phyloP scores from a whole-genome alignment of 2,888 invertebrate species.

The Hirtodrosophila histrioides region DNA sequence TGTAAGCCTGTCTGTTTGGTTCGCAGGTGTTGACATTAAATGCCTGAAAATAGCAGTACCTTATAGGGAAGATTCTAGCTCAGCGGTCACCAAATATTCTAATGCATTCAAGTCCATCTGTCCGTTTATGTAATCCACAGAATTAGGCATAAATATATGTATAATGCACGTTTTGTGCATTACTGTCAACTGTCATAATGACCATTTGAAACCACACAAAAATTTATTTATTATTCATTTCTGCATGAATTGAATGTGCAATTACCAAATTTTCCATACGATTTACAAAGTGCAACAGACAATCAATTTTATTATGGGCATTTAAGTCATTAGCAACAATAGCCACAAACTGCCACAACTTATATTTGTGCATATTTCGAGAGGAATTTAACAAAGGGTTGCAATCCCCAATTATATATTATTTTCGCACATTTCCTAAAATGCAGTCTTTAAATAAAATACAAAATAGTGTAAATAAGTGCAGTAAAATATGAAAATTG shows the following conservation, averaged over 20 bases:
- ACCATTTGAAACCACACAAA: slow-evolving; percentile 7
- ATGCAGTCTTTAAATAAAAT: too few relatives aligned
- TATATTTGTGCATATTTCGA: not conserved
- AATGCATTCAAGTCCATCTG: slow-evolving; percentile 1
- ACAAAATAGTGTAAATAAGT: too few relatives aligned
- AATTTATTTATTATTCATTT: slow-evolving; percentile 12
- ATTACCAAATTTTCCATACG: slow-evolving; percentile 43
- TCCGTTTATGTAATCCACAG: slow-evolving; percentile 5
- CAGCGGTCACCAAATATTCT: not conserved
- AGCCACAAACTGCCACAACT: not conserved
- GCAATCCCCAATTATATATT: not conserved
- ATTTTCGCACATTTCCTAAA: too few relatives aligned
- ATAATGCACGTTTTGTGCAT: slow-evolving; percentile 6
- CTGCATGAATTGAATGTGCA: slow-evolving; percentile 18
- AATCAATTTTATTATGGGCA: slow-evolving; percentile 20
- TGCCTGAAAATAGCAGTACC: too few relatives aligned
- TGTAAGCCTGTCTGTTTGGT: not conserved
- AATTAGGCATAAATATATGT: not conserved
- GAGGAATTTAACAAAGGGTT: not conserved
- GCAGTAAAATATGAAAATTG: too few relatives aligned
- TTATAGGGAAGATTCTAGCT: too few relatives aligned
- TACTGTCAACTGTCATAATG: slow-evolving; percentile 2
- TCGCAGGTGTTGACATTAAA: not conserved
- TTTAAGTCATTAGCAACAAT: slow-evolving; percentile 21
- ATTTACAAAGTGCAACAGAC: slow-evolving; percentile 35